Percentiles rank a stretch among this genome's conserved stretches.
Conservation (phyloP, 2,888 invertebrate genomes). For the Stictocephala bisonia region DNA sequence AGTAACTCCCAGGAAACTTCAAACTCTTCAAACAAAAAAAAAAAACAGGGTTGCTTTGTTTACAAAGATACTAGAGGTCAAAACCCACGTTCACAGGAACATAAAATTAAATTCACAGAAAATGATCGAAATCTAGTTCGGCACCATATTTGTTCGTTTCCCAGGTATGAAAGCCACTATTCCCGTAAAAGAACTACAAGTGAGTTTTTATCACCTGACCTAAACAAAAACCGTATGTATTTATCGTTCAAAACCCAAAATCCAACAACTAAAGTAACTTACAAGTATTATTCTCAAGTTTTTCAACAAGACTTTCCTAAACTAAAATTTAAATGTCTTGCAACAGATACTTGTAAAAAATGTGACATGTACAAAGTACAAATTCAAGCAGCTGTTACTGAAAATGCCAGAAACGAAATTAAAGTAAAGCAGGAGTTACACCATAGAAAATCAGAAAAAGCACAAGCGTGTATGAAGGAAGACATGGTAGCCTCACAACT, state of each 20-base stretch:
- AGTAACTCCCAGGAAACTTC: slow-evolving; percentile 38
- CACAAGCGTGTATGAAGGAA: slow-evolving; percentile 45
- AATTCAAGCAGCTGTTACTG: slow-evolving; percentile 11
- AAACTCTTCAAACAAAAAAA: slow-evolving; percentile 12
- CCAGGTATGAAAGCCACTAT: slow-evolving; percentile 43
- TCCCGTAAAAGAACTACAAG: slow-evolving; percentile 36
- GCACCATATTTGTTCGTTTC: slow-evolving; percentile 35
- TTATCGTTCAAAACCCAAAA: slow-evolving; percentile 1
- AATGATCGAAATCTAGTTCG: slow-evolving; percentile 38
- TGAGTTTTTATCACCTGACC: slow-evolving; percentile 41
- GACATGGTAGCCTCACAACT: slow-evolving; percentile 42
- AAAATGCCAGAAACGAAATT: background rate
- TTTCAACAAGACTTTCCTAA: slow-evolving; percentile 36
- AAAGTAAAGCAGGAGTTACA: slow-evolving; percentile 44
- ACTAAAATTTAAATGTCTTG: slow-evolving; percentile 29
- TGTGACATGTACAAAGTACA: slow-evolving; percentile 42
- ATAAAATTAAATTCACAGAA: slow-evolving; percentile 37
- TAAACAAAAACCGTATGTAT: slow-evolving; percentile 40
- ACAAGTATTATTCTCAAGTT: slow-evolving; percentile 11
- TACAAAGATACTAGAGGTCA: slow-evolving; percentile 35
- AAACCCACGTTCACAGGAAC: slow-evolving; percentile 24
- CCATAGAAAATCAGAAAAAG: slow-evolving; percentile 50
- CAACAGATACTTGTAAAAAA: slow-evolving; percentile 47
- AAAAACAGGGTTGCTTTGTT: slow-evolving; percentile 40
- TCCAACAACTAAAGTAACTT: slow-evolving; percentile 9